Evolutionary conservation across 2,113 vertebrate species (phyloP).

Genomic region (Takifugu flavidus): DNA sequence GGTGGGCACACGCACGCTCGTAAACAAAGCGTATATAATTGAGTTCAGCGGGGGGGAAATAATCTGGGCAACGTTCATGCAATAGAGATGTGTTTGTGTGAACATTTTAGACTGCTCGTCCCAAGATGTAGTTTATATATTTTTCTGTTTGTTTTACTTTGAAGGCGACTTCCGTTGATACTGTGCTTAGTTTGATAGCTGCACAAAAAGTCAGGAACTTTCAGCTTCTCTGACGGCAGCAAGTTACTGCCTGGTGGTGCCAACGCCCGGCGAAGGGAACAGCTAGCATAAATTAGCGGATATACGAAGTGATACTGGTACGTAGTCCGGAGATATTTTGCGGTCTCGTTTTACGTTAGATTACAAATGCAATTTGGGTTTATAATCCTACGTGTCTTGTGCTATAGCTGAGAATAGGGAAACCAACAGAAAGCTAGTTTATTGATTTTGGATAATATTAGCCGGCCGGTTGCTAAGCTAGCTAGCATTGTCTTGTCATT

Average conservation of each 20-base stretch:
- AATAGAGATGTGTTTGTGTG: background rate
- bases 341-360: rapidly evolving
- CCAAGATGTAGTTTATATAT: too few relatives aligned
- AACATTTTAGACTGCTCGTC: too few relatives aligned
- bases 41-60: background rate
- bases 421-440: constrained; percentile 2
- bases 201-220: constrained; percentile 8
- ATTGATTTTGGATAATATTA: constrained; percentile 8
- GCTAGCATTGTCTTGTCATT: constrained; percentile 27
- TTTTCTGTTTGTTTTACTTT: constrained; percentile 9
- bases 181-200: constrained; percentile 1
- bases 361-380: too few relatives aligned
- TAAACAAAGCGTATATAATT: background rate
- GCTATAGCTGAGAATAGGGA: background rate
- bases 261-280: constrained; percentile 66
- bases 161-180: constrained; percentile 6
- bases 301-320: constrained; percentile 28
- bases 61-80: too few relatives aligned
- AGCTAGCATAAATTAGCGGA: constrained; percentile 20
- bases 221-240: constrained; percentile 14
- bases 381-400: background rate
- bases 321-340: background rate
- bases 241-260: constrained; percentile 61
- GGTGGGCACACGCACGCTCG: too few relatives aligned
- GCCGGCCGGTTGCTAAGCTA: constrained; percentile 25